Conservation (phyloP, 2,113 vertebrate species). For the Ranitomeya variabilis region DNA sequence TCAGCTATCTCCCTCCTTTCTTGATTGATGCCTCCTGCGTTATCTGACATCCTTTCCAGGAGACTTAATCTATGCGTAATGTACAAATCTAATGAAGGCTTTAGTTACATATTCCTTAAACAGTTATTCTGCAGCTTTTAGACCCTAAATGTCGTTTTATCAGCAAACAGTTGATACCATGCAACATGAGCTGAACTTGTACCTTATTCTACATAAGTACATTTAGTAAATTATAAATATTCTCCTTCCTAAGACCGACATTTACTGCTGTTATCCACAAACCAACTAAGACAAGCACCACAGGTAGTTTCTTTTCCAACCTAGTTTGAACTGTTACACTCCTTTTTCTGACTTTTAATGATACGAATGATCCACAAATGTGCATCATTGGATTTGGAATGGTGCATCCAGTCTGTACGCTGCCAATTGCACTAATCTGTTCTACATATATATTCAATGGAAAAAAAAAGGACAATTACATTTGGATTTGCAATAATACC, state of each 20-base stretch:
- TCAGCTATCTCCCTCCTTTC: too few species aligned
- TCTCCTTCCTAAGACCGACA: not conserved
- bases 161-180: not conserved
- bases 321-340: conserved; percentile 4
- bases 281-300: not conserved
- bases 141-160: not conserved
- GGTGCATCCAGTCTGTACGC: conserved; percentile 3
- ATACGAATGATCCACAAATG: conserved; percentile 27
- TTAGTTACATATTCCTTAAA: not conserved
- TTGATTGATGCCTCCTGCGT: too few species aligned
- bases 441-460: not conserved
- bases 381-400: conserved; percentile 35
- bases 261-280: not conserved
- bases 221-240: not conserved
- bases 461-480: not conserved
- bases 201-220: not conserved
- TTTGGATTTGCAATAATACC: not conserved
- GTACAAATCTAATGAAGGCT: not conserved
- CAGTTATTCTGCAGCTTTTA: not conserved
- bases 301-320: not conserved
- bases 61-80: not conserved
- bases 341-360: not conserved
- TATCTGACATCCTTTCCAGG: too few species aligned
- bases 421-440: conserved; percentile 13
- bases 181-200: not conserved